Evolutionary conservation across 2,797 vertebrate genomes (phyloP).

Genomic region (Pseudochirops corinnae): DNA sequence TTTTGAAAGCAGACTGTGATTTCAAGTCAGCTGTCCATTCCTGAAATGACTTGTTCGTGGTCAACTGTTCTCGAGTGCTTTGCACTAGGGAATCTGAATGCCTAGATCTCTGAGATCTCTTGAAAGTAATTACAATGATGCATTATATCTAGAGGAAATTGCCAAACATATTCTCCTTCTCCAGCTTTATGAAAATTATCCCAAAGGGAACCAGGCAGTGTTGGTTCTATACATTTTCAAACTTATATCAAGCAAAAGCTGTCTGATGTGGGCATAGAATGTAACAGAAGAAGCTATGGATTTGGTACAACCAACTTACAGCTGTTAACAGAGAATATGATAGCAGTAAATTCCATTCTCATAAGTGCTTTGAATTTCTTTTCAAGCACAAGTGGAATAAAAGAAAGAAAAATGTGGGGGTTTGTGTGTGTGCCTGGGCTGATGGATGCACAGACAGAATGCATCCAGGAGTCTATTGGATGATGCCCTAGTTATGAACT

Average conservation of each 20-base stretch:
- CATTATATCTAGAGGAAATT: constrained; percentile 68
- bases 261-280: constrained; percentile 67
- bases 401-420: constrained; percentile 53
- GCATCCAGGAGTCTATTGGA: background rate
- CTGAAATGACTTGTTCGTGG: constrained; percentile 66
- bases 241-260: constrained; percentile 58
- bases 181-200: background rate
- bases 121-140: constrained; percentile 64
- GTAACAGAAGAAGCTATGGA: constrained; percentile 55
- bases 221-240: constrained; percentile 60
- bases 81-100: constrained; percentile 35
- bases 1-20: constrained; percentile 74
- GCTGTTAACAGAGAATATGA: constrained; percentile 83
- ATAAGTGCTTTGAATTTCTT: constrained; percentile 70
- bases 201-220: background rate
- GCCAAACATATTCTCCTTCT: background rate
- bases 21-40: constrained; percentile 81
- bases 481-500: constrained; percentile 34
- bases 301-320: constrained; percentile 76
- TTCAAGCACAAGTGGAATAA: constrained; percentile 66
- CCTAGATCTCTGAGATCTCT: constrained; percentile 61
- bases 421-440: constrained; percentile 38
- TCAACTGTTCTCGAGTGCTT: constrained; percentile 64
- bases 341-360: constrained; percentile 78
- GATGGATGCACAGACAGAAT: constrained; percentile 18